These are phyloP conservation scores for Acanthiza pusilla DNA, from an alignment of 2,797 vertebrate genomes.

Conservation along the genomic window DNA sequence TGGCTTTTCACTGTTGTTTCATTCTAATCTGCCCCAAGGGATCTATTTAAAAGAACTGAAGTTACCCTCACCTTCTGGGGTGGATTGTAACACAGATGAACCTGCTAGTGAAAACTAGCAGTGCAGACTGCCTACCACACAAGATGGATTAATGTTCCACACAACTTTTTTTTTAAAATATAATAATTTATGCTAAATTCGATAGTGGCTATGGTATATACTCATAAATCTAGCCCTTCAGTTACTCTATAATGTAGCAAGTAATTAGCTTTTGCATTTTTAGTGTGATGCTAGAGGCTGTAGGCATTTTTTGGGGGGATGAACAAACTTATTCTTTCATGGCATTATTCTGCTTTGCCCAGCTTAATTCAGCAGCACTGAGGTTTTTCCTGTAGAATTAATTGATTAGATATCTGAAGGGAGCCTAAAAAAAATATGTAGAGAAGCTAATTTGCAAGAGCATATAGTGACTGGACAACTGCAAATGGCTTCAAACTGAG, in stretches of 20 bases:
- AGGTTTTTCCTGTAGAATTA: neutral
- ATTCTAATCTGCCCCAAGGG: neutral
- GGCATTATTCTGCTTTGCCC: neutral
- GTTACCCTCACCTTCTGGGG: neutral
- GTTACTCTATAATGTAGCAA: neutral
- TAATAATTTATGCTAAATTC: neutral
- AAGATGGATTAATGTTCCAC: neutral
- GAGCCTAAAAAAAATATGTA: neutral
- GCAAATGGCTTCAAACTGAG: neutral
- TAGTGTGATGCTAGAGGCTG: too few species aligned
- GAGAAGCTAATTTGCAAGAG: neutral
- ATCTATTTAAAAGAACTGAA: neutral
- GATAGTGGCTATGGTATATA: neutral
- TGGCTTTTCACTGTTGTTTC: neutral
- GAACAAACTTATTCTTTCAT: neutral
- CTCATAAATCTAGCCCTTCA: neutral
- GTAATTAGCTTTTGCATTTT: neutral
- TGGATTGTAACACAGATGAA: neutral
- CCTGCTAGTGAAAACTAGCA: neutral
- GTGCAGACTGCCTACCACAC: neutral
- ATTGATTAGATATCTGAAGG: neutral
- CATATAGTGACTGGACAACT: neutral
- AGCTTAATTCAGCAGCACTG: neutral
- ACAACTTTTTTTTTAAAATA: neutral
- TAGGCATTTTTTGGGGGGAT: neutral